phyloP scores from a whole-genome alignment of 2,888 invertebrate species.

The Drosophila ustulata region DNA sequence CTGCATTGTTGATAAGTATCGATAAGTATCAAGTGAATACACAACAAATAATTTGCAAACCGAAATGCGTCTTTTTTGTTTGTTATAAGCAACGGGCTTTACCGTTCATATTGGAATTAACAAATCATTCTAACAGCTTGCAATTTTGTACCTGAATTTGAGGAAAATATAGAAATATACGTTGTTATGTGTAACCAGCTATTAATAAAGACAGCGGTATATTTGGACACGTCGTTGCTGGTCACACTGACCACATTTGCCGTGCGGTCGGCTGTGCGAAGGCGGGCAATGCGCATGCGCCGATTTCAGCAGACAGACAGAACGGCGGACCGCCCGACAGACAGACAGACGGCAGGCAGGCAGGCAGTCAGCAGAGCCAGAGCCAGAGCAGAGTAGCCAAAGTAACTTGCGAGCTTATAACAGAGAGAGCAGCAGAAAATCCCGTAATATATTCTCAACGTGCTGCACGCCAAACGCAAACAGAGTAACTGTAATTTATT shows the following conservation, averaged over 20 bases:
- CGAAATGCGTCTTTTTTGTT: no score
- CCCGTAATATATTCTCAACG: constrained; percentile 63
- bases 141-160: no score
- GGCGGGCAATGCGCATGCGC: constrained; percentile 45
- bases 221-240: not conserved
- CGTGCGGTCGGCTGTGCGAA: constrained; percentile 31
- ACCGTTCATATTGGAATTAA: no score
- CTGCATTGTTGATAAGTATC: constrained; percentile 24
- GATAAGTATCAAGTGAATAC: constrained; percentile 8
- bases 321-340: constrained; percentile 22
- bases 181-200: not conserved
- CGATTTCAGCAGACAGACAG: constrained; percentile 17
- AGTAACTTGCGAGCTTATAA: constrained; percentile 60
- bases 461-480: constrained; percentile 58
- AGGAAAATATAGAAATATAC: no score
- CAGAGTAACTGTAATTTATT: constrained; percentile 53
- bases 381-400: constrained; percentile 40
- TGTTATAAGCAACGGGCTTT: no score
- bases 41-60: no score
- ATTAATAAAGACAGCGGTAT: not conserved
- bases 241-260: constrained; percentile 8
- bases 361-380: constrained; percentile 36
- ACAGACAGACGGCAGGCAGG: constrained; percentile 24
- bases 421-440: constrained; percentile 63
- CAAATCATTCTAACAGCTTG: no score